phyloP scores from a whole-genome alignment of 2,797 vertebrate genomes.

The Meriones psammophilus region DNA sequence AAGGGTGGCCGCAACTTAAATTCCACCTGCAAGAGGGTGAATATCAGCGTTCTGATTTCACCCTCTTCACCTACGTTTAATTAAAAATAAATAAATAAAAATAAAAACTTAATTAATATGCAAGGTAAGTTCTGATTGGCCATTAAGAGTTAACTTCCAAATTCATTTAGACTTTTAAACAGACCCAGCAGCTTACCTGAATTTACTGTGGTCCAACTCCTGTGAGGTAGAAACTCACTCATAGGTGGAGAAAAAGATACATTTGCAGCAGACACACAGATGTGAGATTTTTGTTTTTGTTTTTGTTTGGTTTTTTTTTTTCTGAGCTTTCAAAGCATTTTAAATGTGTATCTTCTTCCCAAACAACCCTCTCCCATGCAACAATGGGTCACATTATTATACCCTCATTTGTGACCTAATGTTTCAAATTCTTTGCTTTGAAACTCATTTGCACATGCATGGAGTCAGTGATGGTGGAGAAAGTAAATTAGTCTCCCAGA shows the following conservation, averaged over 20 bases:
- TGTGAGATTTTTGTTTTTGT: no score
- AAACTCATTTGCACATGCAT: slow-evolving; percentile 2
- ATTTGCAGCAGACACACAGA: slow-evolving; percentile 1
- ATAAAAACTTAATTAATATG: background rate
- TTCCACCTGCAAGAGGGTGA: background rate
- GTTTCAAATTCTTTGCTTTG: slow-evolving; percentile 36
- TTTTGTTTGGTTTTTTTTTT: no score
- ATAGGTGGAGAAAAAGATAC: background rate
- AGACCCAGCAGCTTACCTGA: background rate
- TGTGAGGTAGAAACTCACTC: background rate
- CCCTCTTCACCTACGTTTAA: fast-evolving
- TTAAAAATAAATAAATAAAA: background rate
- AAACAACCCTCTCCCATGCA: background rate
- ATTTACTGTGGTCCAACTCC: background rate
- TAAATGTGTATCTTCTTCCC: background rate
- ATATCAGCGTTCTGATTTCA: background rate
- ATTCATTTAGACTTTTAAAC: background rate
- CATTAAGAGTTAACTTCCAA: background rate
- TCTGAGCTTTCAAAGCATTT: background rate
- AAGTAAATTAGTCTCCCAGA: slow-evolving; percentile 64
- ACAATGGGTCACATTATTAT: background rate
- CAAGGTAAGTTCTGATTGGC: background rate
- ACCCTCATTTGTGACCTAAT: background rate
- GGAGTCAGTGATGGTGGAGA: background rate
- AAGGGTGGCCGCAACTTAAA: background rate